phyloP scores from a whole-genome alignment of 2,797 vertebrate species.

The Hydrocynus forskahlii region DNA sequence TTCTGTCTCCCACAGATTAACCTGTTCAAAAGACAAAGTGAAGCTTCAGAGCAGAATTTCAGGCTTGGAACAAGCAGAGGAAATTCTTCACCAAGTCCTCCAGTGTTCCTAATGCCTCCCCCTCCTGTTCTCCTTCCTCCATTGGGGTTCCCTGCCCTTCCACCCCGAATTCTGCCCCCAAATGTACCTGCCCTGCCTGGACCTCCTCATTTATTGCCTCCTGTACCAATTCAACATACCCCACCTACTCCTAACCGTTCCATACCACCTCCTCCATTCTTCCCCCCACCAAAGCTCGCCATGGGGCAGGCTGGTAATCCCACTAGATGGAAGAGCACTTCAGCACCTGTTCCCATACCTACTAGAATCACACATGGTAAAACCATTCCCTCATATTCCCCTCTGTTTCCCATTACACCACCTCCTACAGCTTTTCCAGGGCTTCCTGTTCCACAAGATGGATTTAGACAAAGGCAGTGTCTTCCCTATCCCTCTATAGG shows the following conservation, averaged over 20 bases:
- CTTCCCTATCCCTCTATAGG: conserved; percentile 19
- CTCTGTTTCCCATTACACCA: conserved; percentile 52
- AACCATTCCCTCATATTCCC: conserved; percentile 78
- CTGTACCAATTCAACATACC: conserved; percentile 77
- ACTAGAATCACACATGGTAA: conserved; percentile 83
- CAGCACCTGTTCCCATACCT: conserved; percentile 81
- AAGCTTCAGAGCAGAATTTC: conserved; percentile 15
- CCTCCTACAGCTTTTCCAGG: conserved; percentile 72
- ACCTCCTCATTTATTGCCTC: conserved; percentile 72
- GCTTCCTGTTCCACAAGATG: conserved; percentile 2
- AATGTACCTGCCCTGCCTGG: conserved; percentile 71
- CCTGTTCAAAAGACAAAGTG: not conserved
- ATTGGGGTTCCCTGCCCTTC: conserved; percentile 76
- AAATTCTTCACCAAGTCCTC: conserved; percentile 60
- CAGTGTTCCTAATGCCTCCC: conserved; percentile 64
- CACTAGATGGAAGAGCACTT: conserved; percentile 66
- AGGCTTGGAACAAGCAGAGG: conserved; percentile 24
- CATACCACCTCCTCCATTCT: conserved; percentile 80
- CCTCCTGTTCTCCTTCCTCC: conserved; percentile 81
- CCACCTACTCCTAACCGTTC: conserved; percentile 82
- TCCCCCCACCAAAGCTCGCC: conserved; percentile 83
- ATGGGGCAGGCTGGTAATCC: conserved; percentile 90
- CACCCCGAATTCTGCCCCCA: conserved; percentile 77
- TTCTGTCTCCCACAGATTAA: conserved; percentile 22
- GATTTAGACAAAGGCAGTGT: conserved; percentile 1